Conservation (phyloP, 2,113 vertebrate species). For the Ceratotherium simum region DNA sequence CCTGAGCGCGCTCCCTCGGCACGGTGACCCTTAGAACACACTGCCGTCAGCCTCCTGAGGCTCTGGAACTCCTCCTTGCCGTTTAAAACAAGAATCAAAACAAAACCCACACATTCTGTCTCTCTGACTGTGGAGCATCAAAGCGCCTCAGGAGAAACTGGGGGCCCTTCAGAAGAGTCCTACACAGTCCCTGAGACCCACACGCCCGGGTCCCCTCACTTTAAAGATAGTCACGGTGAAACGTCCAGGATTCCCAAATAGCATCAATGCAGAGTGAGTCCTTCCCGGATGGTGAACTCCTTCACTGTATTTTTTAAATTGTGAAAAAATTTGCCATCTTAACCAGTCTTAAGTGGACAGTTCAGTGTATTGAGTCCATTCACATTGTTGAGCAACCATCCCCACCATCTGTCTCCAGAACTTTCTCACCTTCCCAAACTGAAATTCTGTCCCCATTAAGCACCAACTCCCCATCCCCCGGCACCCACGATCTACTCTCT, state of each 20-base stretch:
- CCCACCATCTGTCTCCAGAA: accelerated
- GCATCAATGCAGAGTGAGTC: accelerated
- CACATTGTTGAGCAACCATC: accelerated
- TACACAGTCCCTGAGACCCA: neutral
- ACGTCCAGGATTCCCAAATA: neutral
- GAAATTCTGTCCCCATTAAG: accelerated
- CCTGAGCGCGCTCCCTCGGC: neutral
- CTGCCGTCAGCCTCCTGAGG: too few relatives aligned
- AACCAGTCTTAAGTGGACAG: neutral
- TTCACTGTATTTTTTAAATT: neutral
- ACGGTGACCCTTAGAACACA: neutral
- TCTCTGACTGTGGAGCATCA: neutral
- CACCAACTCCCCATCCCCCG: accelerated
- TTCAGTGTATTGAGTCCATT: neutral
- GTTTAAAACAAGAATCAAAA: neutral
- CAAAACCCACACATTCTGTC: neutral
- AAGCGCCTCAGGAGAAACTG: too few relatives aligned
- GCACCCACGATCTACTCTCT: neutral
- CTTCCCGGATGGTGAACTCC: neutral
- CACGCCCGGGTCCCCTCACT: neutral
- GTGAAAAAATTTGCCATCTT: neutral
- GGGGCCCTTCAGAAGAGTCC: neutral
- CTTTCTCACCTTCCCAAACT: accelerated
- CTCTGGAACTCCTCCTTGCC: neutral
- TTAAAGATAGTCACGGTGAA: neutral